Percentiles rank a stretch among this genome's conserved stretches.
phyloP scores from a whole-genome alignment of 1,140 invertebrate species.

The Drosophila neocordata region DNA sequence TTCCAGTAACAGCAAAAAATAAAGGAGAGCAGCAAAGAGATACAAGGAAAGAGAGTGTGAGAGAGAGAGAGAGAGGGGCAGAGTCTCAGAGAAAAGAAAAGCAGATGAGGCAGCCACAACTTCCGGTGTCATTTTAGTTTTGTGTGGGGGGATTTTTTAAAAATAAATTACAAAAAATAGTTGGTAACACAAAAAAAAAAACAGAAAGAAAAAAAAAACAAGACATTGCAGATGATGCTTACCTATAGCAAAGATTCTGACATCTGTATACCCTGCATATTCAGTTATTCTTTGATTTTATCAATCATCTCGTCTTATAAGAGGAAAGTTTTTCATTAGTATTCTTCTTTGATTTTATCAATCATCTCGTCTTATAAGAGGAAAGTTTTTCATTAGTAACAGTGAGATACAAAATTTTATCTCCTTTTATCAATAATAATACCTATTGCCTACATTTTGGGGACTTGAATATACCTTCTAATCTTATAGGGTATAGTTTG shows the following conservation, averaged over 20 bases:
- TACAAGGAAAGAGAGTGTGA: slow-evolving; percentile 6
- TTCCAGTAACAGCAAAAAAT: slow-evolving; percentile 23
- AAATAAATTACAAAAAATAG: slow-evolving; percentile 69
- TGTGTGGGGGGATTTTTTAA: slow-evolving; percentile 68
- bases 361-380: too few relatives aligned
- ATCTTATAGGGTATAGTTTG: neutral
- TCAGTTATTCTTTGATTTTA: neutral
- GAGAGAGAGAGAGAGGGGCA: slow-evolving; percentile 15
- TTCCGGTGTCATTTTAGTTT: slow-evolving; percentile 70
- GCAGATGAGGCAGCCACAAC: slow-evolving; percentile 70
- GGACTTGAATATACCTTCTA: neutral
- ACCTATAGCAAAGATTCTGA: neutral
- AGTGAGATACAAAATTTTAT: too few relatives aligned
- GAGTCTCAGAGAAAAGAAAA: slow-evolving; percentile 17
- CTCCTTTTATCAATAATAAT: too few relatives aligned
- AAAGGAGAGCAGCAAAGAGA: slow-evolving; percentile 26
- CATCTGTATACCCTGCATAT: neutral
- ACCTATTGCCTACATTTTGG: too few relatives aligned
- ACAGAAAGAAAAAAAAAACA: neutral
- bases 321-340: too few relatives aligned
- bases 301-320: too few relatives aligned
- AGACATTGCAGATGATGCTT: slow-evolving; percentile 19
- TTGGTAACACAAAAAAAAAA: slow-evolving; percentile 8
- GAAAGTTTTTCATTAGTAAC: too few relatives aligned
- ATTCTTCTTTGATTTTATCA: too few relatives aligned